Percentiles rank a stretch among this genome's conserved stretches.
phyloP scores from a whole-genome alignment of 92 coral and sea anemone genomes.

The Palythoa grandis region DNA sequence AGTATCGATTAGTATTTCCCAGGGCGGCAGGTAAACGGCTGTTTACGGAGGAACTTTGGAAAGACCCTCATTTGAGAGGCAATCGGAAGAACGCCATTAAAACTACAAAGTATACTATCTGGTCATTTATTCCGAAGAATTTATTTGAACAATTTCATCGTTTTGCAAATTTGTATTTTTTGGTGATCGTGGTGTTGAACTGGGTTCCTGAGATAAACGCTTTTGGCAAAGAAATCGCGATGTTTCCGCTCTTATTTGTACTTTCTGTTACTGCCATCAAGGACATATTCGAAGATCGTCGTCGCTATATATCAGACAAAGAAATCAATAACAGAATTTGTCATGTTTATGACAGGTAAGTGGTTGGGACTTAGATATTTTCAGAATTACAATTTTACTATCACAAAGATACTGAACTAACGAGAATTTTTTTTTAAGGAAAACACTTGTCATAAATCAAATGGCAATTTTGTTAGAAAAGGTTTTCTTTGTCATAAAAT shows the following conservation, averaged over 20 bases:
- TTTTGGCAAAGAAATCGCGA: constrained; percentile 92
- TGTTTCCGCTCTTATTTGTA: constrained; percentile 89
- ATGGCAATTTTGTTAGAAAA: background rate
- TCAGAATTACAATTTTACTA: too few species aligned
- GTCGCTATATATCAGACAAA: constrained; percentile 90
- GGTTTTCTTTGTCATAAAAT: too few species aligned
- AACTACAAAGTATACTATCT: constrained; percentile 95
- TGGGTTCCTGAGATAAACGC: constrained; percentile 97
- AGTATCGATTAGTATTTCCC: constrained; percentile 84
- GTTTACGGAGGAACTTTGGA: constrained; percentile 63
- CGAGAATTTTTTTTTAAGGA: background rate
- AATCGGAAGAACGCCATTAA: constrained; percentile 81
- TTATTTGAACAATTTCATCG: constrained; percentile 99
- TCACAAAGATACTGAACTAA: too few species aligned
- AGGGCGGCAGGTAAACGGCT: constrained; percentile 59
- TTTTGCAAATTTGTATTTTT: constrained; percentile 95
- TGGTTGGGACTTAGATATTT: background rate
- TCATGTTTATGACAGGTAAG: constrained; percentile 83
- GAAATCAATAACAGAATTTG: constrained; percentile 88
- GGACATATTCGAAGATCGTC: constrained; percentile 94
- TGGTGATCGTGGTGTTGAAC: constrained; percentile 86
- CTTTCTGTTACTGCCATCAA: constrained; percentile 92
- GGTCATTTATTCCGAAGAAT: constrained; percentile 97
- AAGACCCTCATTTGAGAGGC: constrained; percentile 63
- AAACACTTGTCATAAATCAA: background rate